These are phyloP conservation scores for Melanaphis sacchari DNA, from an alignment of 1,140 invertebrate genomes.

Conservation along the genomic window DNA sequence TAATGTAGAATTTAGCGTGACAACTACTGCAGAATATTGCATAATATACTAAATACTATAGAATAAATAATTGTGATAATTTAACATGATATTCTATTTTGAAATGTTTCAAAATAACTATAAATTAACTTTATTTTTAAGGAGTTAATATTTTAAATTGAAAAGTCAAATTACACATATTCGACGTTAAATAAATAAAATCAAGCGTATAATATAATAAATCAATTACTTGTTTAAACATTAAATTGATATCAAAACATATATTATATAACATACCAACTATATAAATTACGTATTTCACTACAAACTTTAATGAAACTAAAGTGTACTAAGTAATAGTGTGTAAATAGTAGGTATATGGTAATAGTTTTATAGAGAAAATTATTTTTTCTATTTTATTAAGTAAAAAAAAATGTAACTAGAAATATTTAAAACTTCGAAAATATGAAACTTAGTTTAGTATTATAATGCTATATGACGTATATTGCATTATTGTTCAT, in stretches of 20 bases:
- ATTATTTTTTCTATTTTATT: neutral
- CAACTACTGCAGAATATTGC: neutral
- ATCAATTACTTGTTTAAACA: constrained; percentile 25
- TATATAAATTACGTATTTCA: neutral
- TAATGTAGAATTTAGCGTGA: neutral
- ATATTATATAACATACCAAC: neutral
- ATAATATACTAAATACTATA: neutral
- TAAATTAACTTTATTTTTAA: neutral
- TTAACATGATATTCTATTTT: neutral
- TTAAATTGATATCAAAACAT: neutral
- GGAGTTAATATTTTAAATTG: neutral
- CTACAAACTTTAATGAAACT: neutral
- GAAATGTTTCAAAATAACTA: constrained; percentile 1
- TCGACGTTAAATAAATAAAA: constrained; percentile 7
- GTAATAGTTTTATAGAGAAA: neutral
- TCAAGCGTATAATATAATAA: neutral
- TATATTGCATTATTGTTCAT: too few relatives aligned
- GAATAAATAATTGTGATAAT: neutral
- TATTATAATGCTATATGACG: neutral
- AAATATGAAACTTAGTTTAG: neutral
- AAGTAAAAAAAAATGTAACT: neutral
- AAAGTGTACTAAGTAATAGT: too few relatives aligned
- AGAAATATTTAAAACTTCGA: neutral
- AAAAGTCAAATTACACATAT: neutral
- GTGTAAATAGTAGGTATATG: neutral